Evolutionary conservation across 2,113 vertebrate genomes (phyloP).

Genomic region (Athene noctua): DNA sequence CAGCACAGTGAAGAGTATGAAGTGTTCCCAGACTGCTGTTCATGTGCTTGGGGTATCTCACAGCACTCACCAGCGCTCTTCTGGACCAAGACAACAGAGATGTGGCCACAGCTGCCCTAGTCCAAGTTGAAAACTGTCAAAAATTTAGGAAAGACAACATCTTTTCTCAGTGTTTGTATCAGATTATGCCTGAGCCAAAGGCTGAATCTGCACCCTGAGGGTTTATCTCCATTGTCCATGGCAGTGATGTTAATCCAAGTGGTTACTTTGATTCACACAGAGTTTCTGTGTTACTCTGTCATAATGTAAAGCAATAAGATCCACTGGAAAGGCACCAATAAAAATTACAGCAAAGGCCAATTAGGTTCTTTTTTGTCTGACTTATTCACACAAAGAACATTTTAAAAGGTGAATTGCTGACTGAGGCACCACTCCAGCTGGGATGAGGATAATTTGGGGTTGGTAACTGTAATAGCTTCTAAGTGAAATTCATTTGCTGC

Average conservation of each 20-base stretch:
- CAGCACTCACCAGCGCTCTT: not conserved
- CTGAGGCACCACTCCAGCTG: slow-evolving; percentile 7
- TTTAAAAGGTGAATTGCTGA: slow-evolving; percentile 49
- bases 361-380: not conserved
- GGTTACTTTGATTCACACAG: not conserved
- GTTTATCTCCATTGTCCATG: not conserved
- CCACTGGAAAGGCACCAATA: not conserved
- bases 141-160: not conserved
- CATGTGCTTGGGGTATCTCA: not conserved
- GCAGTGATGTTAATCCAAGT: not conserved
- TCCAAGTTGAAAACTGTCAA: not conserved
- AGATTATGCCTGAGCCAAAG: not conserved
- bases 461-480: slow-evolving; percentile 32
- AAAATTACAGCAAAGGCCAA: slow-evolving; percentile 13
- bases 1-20: not conserved
- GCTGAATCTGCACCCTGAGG: not conserved
- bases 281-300: not conserved
- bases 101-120: no score
- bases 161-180: not conserved
- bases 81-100: not conserved
- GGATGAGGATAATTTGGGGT: slow-evolving; percentile 11
- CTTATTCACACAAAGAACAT: slow-evolving; percentile 2
- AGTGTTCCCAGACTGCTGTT: not conserved
- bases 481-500: slow-evolving; percentile 37
- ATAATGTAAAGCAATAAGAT: not conserved